Evolutionary conservation across 2,797 vertebrate genomes (phyloP), one percentile per base, ranked within the genome.

Genomic region (Holocentrus rufus): DNA sequence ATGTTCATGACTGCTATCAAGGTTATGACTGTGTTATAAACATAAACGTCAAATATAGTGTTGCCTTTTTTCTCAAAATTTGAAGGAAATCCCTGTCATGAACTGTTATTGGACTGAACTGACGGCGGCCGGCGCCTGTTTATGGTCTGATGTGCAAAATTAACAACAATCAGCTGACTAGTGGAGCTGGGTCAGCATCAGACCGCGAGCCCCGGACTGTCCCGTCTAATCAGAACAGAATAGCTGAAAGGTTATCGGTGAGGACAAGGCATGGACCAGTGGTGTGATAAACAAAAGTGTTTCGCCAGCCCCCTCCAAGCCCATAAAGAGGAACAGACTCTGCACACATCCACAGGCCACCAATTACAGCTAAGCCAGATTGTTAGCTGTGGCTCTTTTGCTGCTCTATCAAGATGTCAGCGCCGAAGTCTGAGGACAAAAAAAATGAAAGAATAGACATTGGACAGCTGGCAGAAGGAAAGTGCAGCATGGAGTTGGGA

Each of bases 281-380:
- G 42, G 23, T 42, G 69, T 61, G 77, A 80, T 71, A 73, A 81
- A 82, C 76, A 71, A 76, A 75, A 67, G 56, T 50, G 34, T 69
- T 54, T 62, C 20, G 44, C 52, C 44, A 1, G 54, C 22, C 55
- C 46, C 74, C 61, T 70, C 27, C 36, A 15, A 22, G 54, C 64
- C 42, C 70, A 46, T 71, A 65, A 72, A 81, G 52, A 85, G 56
- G 42, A 64, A 22, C 52, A 36, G 52, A 49, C 44, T 78, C 66
- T 15, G 36, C 27, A n/a, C 60, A 63, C 69, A 64, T 56, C 58
- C 79, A 73, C 76, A 56, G 69, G 54, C 75, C 62, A 60, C 59
- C 73, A 79, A 76, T 82, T 74, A 80, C 60, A 78, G 72, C 74
- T 49, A 17, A 61, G 30, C 8, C 59, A 44, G 59, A 62, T 72